Conservation (phyloP, 2,113 vertebrate genomes). For the Equus przewalskii region DNA sequence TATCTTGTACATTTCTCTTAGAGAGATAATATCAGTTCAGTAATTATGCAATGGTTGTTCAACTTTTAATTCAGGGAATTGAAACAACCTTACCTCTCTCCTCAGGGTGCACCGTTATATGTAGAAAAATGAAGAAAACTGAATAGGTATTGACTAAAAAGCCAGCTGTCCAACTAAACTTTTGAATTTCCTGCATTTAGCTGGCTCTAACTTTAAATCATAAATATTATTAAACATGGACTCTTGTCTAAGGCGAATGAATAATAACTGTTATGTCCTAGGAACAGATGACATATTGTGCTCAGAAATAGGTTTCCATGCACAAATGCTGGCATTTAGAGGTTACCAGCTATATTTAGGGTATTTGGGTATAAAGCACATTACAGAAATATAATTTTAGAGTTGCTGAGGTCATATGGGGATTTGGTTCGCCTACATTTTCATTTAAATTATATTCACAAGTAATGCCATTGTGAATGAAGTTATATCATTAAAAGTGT, state of each 20-base stretch:
- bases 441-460: constrained; percentile 76
- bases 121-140: not conserved
- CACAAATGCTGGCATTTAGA: constrained; percentile 43
- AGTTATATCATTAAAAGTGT: constrained; percentile 79
- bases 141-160: not conserved
- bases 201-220: constrained; percentile 37
- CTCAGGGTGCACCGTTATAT: not conserved
- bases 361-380: not conserved
- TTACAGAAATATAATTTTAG: constrained; percentile 47
- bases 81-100: not conserved
- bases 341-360: constrained; percentile 38
- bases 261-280: not conserved
- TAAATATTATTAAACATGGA: constrained; percentile 18
- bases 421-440: constrained; percentile 59
- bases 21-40: not conserved
- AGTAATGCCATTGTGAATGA: constrained; percentile 78
- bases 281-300: not conserved
- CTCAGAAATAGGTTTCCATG: constrained; percentile 30
- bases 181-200: not conserved
- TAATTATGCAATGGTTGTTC: not conserved
- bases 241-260: constrained; percentile 25
- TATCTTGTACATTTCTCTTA: not conserved
- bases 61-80: not conserved
- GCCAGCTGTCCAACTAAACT: not conserved
- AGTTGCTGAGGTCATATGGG: not conserved